Percentiles rank a stretch among this genome's conserved stretches.
Conservation (phyloP, 35 echinoderm and acorn worm genomes). For the Heliocidaris erythrogramma region DNA sequence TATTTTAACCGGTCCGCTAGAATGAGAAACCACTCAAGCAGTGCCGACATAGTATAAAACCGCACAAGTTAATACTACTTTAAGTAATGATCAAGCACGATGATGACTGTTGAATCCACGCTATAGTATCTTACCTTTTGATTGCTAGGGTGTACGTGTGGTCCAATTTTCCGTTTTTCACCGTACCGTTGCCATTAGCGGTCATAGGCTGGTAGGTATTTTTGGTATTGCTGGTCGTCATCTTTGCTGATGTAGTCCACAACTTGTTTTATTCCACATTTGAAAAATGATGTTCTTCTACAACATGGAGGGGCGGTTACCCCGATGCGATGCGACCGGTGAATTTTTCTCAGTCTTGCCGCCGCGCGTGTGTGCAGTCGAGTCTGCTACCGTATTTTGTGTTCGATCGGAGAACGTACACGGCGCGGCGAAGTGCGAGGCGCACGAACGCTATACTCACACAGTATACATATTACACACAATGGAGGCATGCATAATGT, state of each 20-base stretch:
- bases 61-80: no score
- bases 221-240: slow-evolving; percentile 2
- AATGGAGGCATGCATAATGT: background rate
- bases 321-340: background rate
- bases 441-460: background rate
- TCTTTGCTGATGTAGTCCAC: background rate
- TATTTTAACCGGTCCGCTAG: no score
- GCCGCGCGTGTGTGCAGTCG: background rate
- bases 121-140: background rate
- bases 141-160: slow-evolving; percentile 1
- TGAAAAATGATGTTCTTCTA: background rate
- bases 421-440: background rate
- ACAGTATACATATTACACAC: background rate
- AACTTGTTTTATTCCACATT: slow-evolving; percentile 4
- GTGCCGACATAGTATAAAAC: no score
- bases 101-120: background rate
- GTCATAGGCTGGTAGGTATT: slow-evolving; percentile 36
- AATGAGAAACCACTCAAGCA: no score
- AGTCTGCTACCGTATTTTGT: background rate
- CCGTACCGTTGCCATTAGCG: background rate
- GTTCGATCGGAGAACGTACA: background rate
- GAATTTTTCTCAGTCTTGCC: background rate
- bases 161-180: slow-evolving; percentile 6
- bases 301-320: background rate
- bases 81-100: no score